These are phyloP conservation scores for Nannoperca obscura DNA, from an alignment of 2,797 vertebrate species.

Conservation along the genomic window DNA sequence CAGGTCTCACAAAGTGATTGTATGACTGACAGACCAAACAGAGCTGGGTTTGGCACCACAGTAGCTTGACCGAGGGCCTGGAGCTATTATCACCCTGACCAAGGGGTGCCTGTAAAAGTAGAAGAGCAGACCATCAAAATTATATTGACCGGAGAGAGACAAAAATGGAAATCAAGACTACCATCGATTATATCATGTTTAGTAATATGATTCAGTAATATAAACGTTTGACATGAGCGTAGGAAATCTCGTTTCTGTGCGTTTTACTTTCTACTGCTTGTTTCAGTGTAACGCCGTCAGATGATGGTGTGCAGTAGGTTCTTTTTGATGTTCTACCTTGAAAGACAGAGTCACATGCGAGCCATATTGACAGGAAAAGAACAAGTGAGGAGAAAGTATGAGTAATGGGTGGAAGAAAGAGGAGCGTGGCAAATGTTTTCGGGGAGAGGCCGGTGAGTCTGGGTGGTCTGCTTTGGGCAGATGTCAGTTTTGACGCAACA, in stretches of 20 bases:
- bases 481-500: slow-evolving; percentile 61
- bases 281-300: slow-evolving; percentile 2
- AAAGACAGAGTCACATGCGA: slow-evolving; percentile 35
- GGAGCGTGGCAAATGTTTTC: slow-evolving; percentile 36
- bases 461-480: slow-evolving; percentile 74
- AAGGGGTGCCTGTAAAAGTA: slow-evolving; percentile 32
- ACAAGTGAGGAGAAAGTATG: slow-evolving; percentile 62
- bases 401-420: slow-evolving; percentile 64
- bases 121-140: slow-evolving; percentile 50
- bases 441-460: slow-evolving; percentile 45
- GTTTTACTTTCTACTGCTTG: background rate
- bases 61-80: slow-evolving; percentile 67
- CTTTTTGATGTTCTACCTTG: slow-evolving; percentile 27
- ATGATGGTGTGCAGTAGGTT: background rate
- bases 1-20: slow-evolving; percentile 53
- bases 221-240: background rate
- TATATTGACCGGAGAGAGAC: slow-evolving; percentile 30
- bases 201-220: background rate
- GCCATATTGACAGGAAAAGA: slow-evolving; percentile 49
- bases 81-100: slow-evolving; percentile 67
- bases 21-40: slow-evolving; percentile 65
- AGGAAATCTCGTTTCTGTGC: background rate
- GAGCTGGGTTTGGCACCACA: slow-evolving; percentile 56
- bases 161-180: slow-evolving; percentile 37
- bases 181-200: slow-evolving; percentile 6